Evolutionary conservation across 2,797 vertebrate genomes (phyloP), one percentile per base, ranked within the genome.

Genomic region (Adrianichthys oophorus): DNA sequence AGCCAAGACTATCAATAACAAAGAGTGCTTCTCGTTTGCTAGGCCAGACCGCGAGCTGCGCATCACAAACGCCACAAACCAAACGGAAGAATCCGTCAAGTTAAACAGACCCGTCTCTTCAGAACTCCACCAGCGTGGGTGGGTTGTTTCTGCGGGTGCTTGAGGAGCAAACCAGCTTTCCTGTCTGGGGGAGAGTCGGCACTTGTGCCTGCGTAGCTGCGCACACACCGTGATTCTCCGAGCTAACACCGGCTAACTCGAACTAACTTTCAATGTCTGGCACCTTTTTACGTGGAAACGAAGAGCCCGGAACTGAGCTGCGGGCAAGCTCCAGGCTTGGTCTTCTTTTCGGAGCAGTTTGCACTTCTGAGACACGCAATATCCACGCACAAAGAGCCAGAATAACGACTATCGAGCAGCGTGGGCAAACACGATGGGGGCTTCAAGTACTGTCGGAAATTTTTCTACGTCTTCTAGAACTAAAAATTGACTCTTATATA

Each of bases 151-250:
- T 15, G 2, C 13, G 2, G 45, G 48, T 1, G 17, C 14, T 46
- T 71, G 56, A 71, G 59, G 79, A 83, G 52, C 65, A 58, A 57
- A 79, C 66, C 40, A 55, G 65, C 76, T 80, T 80, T 78, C 79
- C 84, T 85, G 84, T 23, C 56, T 53, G 72, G 68, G 70, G 59
- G 72, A 75, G 61, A 79, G 60, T 54, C 64, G 19, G 50, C 18
- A 40, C 59, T 58, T 62, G 74, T 73, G 67, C 76, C 77, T 66
- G 69, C 70, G 73, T 70, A 68, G 78, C 84, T 82, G 80, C 79
- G 71, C 75, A 79, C 76, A 66, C 65, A 58, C 63, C 67, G 72
- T 26, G 62, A 70, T 46, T 76, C 45, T 24, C 37, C 59, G 54
- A 66, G 76, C 74, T 81, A 70, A 56, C 74, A 15, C 41, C 26